Percentiles rank a stretch among this genome's conserved stretches.
Evolutionary conservation across 2,113 vertebrate species (phyloP).

Genomic region (Echinops telfairi): DNA sequence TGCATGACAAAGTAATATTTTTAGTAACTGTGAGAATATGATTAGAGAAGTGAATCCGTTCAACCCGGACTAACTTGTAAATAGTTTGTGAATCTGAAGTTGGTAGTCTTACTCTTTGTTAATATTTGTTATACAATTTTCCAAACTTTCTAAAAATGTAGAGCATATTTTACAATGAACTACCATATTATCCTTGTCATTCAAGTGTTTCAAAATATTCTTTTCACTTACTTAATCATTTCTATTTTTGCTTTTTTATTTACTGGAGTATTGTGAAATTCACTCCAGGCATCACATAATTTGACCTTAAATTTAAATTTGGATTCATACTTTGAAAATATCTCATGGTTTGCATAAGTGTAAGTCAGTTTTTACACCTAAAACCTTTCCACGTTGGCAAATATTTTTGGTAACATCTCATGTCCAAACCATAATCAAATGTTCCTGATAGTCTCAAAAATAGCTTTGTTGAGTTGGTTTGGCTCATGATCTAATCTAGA

Average conservation of each 20-base stretch:
- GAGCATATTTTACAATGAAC: slow-evolving; percentile 8
- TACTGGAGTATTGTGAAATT: not conserved
- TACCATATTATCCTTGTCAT: no score
- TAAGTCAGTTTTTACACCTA: not conserved
- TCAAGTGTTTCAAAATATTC: no score
- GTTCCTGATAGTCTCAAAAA: not conserved
- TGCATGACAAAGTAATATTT: not conserved
- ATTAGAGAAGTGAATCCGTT: not conserved
- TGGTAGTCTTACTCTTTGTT: not conserved
- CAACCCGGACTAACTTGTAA: not conserved
- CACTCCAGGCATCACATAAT: not conserved
- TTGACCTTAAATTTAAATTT: not conserved
- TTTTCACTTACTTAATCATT: not conserved
- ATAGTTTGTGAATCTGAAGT: not conserved
- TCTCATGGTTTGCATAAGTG: not conserved
- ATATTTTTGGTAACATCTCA: not conserved
- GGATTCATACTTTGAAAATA: not conserved
- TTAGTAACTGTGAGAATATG: not conserved
- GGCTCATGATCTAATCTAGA: not conserved
- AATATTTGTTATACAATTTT: not conserved
- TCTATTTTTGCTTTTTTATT: not conserved
- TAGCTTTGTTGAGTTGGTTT: not conserved
- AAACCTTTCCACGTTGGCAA: not conserved
- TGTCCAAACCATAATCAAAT: not conserved
- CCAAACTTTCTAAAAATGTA: not conserved